Evolutionary conservation across 2,888 invertebrate genomes (phyloP).

Genomic region (Rugalucina vietnamica): DNA sequence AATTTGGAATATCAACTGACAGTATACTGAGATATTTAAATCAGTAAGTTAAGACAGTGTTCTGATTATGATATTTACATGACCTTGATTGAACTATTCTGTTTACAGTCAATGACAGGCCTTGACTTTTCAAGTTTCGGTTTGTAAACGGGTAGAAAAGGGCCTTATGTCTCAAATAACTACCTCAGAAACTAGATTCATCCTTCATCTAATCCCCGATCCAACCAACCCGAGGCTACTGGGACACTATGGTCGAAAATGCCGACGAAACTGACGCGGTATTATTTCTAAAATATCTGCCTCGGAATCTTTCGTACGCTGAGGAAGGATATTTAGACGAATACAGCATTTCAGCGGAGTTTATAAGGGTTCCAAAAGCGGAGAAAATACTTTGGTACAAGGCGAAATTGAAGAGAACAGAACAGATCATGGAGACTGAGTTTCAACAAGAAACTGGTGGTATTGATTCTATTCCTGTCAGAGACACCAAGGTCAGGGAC

Average conservation of each 20-base stretch:
- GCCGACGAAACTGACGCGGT: constrained; percentile 27
- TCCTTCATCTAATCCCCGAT: background rate
- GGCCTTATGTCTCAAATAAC: background rate
- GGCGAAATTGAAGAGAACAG: background rate
- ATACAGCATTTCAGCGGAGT: constrained; percentile 72
- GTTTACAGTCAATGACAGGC: constrained; percentile 1
- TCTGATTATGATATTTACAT: background rate
- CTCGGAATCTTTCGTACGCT: constrained; percentile 78
- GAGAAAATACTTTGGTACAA: constrained; percentile 23
- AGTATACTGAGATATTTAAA: too few relatives aligned
- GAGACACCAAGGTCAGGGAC: constrained; percentile 3
- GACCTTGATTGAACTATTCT: background rate
- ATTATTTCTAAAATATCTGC: constrained; percentile 64
- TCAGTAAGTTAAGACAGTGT: too few relatives aligned
- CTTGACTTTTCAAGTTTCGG: background rate
- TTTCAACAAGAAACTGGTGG: background rate
- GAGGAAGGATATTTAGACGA: constrained; percentile 75
- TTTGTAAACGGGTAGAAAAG: background rate
- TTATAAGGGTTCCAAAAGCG: constrained; percentile 65
- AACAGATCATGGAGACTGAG: background rate
- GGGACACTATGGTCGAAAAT: constrained; percentile 49
- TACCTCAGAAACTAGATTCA: background rate
- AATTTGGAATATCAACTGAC: too few relatives aligned
- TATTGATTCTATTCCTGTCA: background rate
- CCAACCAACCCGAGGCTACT: background rate